Evolutionary conservation across 1,140 invertebrate genomes (phyloP).

Genomic region (Drosophila serrata): DNA sequence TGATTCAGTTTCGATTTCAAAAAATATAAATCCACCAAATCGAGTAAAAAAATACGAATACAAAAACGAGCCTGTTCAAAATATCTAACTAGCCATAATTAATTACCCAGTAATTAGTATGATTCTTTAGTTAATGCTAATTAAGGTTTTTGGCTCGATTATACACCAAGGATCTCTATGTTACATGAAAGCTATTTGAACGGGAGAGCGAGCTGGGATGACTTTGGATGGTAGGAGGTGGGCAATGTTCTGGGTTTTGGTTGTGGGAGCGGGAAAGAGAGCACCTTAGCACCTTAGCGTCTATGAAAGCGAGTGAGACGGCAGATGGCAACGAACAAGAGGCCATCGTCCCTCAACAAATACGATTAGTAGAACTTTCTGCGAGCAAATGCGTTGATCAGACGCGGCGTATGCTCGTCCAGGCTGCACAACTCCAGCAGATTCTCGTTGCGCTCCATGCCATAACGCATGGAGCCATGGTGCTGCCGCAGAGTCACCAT

Average conservation of each 20-base stretch:
- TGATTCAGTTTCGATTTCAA: conserved; percentile 62
- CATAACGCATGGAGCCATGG: conserved; percentile 69
- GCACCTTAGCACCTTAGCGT: conserved; percentile 5
- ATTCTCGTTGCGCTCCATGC: conserved; percentile 55
- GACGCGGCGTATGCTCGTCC: conserved; percentile 59
- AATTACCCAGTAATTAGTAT: conserved; percentile 26
- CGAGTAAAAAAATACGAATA: conserved; percentile 62
- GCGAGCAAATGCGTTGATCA: conserved; percentile 71
- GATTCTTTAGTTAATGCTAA: conserved; percentile 16
- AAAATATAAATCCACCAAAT: conserved; percentile 61
- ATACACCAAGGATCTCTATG: conserved; percentile 22
- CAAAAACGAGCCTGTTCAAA: conserved; percentile 33
- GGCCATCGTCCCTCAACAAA: conserved; percentile 41
- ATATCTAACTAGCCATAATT: conserved; percentile 15
- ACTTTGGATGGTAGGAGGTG: neutral
- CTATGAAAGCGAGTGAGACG: conserved; percentile 47
- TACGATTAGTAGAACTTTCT: conserved; percentile 59
- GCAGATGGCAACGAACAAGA: conserved; percentile 41
- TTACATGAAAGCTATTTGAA: conserved; percentile 37
- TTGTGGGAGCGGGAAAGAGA: conserved; percentile 1
- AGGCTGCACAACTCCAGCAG: conserved; percentile 79
- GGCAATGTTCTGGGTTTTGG: neutral
- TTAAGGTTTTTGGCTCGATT: conserved; percentile 10
- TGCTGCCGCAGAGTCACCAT: conserved; percentile 64
- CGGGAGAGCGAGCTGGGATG: neutral